A percentile compares a stretch with the other conserved stretches of the same genome.
These are phyloP conservation scores for Harpagus bidentatus DNA, from an alignment of 2,113 vertebrate genomes.

Conservation along the genomic window DNA sequence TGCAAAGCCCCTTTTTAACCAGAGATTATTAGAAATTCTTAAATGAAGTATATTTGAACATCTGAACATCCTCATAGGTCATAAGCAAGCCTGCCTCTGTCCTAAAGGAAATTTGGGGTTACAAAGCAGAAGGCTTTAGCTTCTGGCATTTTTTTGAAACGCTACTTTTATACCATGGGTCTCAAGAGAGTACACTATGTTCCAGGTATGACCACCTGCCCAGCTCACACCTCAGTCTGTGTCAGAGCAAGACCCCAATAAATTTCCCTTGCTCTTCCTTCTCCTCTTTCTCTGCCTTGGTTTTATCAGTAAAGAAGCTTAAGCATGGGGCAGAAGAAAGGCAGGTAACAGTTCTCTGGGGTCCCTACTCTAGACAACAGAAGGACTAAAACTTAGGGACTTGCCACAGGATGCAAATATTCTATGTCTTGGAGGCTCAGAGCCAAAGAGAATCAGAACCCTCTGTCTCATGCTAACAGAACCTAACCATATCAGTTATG, in stretches of 20 bases:
- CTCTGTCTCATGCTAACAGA: not conserved
- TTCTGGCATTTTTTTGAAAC: not conserved
- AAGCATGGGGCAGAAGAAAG: not conserved
- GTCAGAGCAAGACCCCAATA: not conserved
- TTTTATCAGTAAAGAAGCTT: not conserved
- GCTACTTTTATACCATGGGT: not conserved
- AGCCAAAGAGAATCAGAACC: not conserved
- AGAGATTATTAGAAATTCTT: not conserved
- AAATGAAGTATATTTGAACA: not conserved
- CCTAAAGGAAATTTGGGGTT: not conserved
- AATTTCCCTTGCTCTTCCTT: not conserved
- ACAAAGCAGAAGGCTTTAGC: not conserved
- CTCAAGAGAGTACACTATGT: not conserved
- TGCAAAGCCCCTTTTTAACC: not conserved
- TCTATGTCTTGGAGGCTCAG: not conserved
- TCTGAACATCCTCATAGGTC: not conserved
- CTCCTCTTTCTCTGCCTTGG: not conserved
- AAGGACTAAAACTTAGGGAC: not conserved
- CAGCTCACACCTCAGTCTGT: not conserved
- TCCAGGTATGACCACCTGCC: not conserved
- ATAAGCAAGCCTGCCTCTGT: not conserved
- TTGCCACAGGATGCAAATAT: not conserved
- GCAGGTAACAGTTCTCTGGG: not conserved
- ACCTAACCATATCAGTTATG: not conserved
- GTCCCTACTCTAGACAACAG: too few species aligned